These are phyloP conservation scores for Salvator merianae DNA, from an alignment of 2,113 vertebrate genomes.

Conservation along the genomic window DNA sequence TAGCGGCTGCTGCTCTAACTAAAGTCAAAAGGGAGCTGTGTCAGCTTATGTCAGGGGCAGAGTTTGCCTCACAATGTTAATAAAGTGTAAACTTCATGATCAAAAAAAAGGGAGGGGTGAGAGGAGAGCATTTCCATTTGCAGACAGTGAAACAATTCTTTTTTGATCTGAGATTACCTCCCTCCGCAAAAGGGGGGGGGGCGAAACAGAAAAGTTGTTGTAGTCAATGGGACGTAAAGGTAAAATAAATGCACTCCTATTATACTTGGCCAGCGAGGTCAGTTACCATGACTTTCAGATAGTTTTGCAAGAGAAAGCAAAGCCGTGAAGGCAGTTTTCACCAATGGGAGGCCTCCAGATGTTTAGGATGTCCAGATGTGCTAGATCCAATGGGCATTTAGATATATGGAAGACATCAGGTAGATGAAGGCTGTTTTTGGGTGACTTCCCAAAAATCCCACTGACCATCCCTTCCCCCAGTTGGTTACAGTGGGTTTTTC, in stretches of 20 bases:
- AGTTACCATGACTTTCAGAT: not conserved
- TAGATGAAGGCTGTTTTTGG: no score
- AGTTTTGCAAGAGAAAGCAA: not conserved
- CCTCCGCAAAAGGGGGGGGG: not conserved
- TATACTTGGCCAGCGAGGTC: not conserved
- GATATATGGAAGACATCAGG: no score
- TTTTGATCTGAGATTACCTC: not conserved
- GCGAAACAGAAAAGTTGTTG: not conserved
- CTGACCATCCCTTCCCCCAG: not conserved
- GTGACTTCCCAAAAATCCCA: not conserved
- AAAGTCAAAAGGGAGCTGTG: not conserved
- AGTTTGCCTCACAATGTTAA: slow-evolving; percentile 10
- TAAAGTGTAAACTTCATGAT: slow-evolving; percentile 9
- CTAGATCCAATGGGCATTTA: no score
- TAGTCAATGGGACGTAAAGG: not conserved
- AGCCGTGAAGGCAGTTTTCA: not conserved
- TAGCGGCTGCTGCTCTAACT: not conserved
- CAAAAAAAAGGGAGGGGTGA: not conserved
- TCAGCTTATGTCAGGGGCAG: not conserved
- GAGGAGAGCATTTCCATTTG: not conserved
- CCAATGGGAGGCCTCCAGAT: no score
- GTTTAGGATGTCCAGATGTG: no score
- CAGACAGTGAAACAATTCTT: not conserved
- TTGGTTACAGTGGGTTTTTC: not conserved
- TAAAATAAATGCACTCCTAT: not conserved